Base-by-base conservation (phyloP, 2,113 vertebrate genomes). In the Ivindomyrus marchei region DNA sequence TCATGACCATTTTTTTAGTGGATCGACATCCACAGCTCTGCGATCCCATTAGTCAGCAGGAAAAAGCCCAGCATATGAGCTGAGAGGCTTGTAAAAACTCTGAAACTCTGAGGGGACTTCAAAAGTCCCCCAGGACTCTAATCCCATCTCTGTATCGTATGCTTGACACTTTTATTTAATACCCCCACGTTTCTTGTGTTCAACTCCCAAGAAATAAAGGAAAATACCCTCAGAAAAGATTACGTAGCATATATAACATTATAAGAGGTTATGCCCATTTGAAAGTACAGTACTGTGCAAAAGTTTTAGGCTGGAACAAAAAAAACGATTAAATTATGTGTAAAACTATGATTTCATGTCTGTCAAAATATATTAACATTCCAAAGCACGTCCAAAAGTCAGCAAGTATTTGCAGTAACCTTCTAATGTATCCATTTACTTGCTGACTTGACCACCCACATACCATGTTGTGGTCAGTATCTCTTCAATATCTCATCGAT, bases 41-140 rank as follows among this genome's bases (percentile, higher is more conserved):
- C 87, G 27, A 77, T 85, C 88, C 53, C 47, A 15, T 70, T 84
- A 88, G 85, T 89, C 39, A 49, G 88, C 52, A 90, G 92, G 92
- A 91, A 91, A 89, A 77, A 87, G 90, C 90, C 93, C 58, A 83
- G 91, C 83, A 89, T n/a, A 89, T 86, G 13, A 88, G 91, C 89
- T 91, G 92, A 91, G 49, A 70, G 89, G 92, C 62, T 88, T 84
- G 85, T 91, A 92, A 94, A 90, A 39, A 88, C 21, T 84, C 88
- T 53, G 24, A 85, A 45, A 89, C 24, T 84, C 88, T 83, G 27
- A 87, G 89, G n/a, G n/a, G n/a, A 66, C 62, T 13, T 27, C 8
- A n/a, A 13, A 70, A 31, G 53, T 89, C 89, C 90, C 90, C 77
- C 24, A 11, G 88, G 84, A 62, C 77, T 80, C 92, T 92, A 46